phyloP scores from a whole-genome alignment of 2,113 vertebrate species.

The Bothrops jararaca region DNA sequence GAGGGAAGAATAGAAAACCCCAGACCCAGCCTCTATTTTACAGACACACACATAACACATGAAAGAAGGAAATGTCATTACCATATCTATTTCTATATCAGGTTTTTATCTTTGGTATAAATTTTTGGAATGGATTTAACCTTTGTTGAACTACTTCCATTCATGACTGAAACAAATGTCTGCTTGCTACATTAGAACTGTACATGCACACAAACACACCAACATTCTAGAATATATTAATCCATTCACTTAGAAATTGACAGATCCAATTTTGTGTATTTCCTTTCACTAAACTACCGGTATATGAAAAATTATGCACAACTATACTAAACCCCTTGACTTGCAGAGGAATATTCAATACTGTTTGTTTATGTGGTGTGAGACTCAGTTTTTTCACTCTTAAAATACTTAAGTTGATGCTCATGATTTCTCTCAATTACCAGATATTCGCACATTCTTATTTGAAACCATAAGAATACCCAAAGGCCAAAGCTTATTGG shows the following conservation, averaged over 20 bases:
- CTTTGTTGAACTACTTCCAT: neutral
- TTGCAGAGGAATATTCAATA: neutral
- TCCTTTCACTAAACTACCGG: neutral
- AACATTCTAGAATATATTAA: neutral
- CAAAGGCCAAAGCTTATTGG: neutral
- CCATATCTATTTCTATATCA: neutral
- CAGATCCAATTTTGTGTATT: neutral
- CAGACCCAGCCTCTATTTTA: neutral
- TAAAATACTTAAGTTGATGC: neutral
- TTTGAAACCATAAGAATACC: neutral
- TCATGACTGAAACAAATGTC: neutral
- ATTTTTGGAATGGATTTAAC: neutral
- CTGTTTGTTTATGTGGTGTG: neutral
- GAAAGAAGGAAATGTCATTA: neutral
- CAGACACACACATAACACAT: neutral
- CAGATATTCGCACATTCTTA: neutral
- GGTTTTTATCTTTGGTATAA: neutral
- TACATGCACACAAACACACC: neutral
- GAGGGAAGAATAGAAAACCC: neutral
- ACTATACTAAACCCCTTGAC: neutral
- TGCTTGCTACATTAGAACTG: neutral
- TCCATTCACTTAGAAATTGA: neutral
- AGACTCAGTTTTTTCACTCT: accelerated
- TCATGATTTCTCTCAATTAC: neutral
- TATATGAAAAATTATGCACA: neutral